Base-by-base conservation (phyloP, 2,113 vertebrate species). In the Nycticryphes semicollaris region DNA sequence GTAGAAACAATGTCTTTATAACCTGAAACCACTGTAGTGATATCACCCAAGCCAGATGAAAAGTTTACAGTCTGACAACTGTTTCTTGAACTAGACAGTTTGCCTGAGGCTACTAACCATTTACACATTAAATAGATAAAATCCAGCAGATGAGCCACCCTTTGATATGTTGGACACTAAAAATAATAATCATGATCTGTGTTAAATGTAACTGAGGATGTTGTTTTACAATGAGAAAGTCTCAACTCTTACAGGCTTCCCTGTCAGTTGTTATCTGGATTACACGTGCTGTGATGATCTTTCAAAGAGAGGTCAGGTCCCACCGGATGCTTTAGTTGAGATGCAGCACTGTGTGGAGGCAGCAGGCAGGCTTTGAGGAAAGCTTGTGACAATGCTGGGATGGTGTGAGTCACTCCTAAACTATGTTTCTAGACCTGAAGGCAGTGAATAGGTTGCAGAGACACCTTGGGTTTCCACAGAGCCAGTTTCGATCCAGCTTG, bases 41-140 rank as follows among this genome's bases (percentile, higher is more conserved):
- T 80, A 28, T 68, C 9, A 3, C 37, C 18, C 6, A 1, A 35
- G 54, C 56, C 6, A 6, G 43, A 39, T 79, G 30, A 68, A 39
- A 87, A 76, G 30, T 76, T 82, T 68, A 23, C 24, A 39, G 25
- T 33, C 56, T 82, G 69, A 59, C 63, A 80, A 0, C n/a, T 70
- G 18, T 88, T 88, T 84, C 68, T 74, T 63, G 35, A 88, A 31
- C 31, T 73, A 9, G 74, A 48, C 54, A 47, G 12, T 80, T 91
- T 77, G 37, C 37, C 33, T 70, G 72, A 76, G 80, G 43, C 74
- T 76, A 25, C 37, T 91, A 62, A 73, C n/a, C 22, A 6, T 50
- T 79, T 92, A 82, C n/a, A 45, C 59, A 35, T 93, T 84, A 72
- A 67, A 43, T 15, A 60, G 69, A 81, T 86, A 62, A 66, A 89